Evolutionary conservation across 2,113 vertebrate species (phyloP).

Genomic region (Mus spicilegus): DNA sequence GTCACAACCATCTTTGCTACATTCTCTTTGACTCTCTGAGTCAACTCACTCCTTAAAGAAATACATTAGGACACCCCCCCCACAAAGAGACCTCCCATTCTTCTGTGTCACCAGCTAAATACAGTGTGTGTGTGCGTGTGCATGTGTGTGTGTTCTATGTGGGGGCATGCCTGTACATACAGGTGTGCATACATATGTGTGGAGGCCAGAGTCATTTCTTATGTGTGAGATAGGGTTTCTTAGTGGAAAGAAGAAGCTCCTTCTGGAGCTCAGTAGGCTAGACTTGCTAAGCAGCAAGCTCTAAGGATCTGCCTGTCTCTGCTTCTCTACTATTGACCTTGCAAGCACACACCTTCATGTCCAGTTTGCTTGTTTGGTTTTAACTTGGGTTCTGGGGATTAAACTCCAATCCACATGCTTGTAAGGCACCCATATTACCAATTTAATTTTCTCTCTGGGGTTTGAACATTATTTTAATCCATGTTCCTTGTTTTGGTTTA

Average conservation of each 20-base stretch:
- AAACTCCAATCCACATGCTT: neutral
- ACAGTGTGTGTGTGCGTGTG: neutral
- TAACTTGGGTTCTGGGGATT: neutral
- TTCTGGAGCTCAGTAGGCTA: neutral
- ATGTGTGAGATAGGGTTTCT: neutral
- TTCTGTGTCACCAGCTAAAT: neutral
- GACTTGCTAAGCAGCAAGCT: neutral
- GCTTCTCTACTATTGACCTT: neutral
- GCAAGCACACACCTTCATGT: neutral
- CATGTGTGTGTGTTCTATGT: neutral
- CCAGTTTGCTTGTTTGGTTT: neutral
- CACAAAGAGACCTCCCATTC: neutral
- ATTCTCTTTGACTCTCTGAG: neutral
- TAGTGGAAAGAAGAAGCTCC: too few species aligned
- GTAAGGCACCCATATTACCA: neutral
- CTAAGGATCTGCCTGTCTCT: neutral
- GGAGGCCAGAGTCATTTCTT: neutral
- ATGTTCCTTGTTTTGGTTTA: neutral
- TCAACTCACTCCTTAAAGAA: neutral
- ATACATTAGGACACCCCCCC: neutral
- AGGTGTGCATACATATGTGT: neutral
- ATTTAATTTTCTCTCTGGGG: neutral
- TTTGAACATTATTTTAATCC: neutral
- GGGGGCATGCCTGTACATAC: neutral
- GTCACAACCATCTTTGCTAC: fast-evolving